Percentiles rank a stretch among this genome's conserved stretches.
Conservation (phyloP, 1,140 invertebrate species). For the Bombyx mandarina region DNA sequence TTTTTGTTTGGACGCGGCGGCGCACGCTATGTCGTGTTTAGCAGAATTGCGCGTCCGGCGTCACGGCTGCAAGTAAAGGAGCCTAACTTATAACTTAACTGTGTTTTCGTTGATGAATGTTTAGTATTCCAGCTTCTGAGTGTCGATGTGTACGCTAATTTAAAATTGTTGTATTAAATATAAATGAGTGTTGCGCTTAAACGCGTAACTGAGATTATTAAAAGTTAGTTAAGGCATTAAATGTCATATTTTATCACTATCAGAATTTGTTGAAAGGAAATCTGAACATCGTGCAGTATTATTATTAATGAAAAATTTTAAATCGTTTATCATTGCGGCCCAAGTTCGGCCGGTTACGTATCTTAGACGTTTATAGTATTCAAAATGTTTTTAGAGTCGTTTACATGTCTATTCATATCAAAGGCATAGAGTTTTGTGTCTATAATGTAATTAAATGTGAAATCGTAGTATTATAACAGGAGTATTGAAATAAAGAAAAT, state of each 20-base stretch:
- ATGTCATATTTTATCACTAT: conserved; percentile 39
- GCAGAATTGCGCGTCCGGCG: too few species aligned
- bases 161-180: conserved; percentile 14
- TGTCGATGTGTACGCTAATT: conserved; percentile 22
- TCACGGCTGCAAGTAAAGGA: too few species aligned
- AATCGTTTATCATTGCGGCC: conserved; percentile 19
- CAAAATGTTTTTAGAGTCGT: conserved; percentile 43
- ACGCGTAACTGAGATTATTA: conserved; percentile 44
- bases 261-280: conserved; percentile 23
- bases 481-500: conserved; percentile 16
- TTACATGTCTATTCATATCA: conserved; percentile 57
- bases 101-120: conserved; percentile 29
- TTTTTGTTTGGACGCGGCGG: too few species aligned
- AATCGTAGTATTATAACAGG: conserved; percentile 10
- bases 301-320: conserved; percentile 39
- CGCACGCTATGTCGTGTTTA: too few species aligned
- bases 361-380: conserved; percentile 36
- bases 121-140: conserved; percentile 29
- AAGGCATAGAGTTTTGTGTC: conserved; percentile 21
- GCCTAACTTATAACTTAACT: too few species aligned
- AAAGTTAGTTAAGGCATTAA: conserved; percentile 48
- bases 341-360: conserved; percentile 30
- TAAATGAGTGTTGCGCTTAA: conserved; percentile 7
- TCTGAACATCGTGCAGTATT: conserved; percentile 20
- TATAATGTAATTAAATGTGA: conserved; percentile 14